Conservation (phyloP, 2,113 vertebrate genomes). For the Elaphurus davidianus region DNA sequence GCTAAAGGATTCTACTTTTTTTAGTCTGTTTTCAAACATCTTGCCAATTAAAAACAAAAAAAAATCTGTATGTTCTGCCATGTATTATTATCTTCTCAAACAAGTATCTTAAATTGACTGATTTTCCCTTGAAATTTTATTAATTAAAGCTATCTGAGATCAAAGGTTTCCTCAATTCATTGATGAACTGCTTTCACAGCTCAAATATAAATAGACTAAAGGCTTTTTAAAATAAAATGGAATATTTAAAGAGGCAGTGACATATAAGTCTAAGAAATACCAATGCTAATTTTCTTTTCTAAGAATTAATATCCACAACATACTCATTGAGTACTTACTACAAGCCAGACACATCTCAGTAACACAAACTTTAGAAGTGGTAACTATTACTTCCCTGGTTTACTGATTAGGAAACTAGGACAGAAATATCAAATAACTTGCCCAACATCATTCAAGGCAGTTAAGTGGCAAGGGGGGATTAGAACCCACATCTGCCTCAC, state of each 20-base stretch:
- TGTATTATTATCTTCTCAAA: not conserved
- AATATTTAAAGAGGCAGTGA: not conserved
- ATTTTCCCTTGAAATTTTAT: not conserved
- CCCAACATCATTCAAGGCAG: not conserved
- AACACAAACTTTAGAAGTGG: not conserved
- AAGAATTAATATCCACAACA: not conserved
- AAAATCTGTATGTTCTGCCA: not conserved
- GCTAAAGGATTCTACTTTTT: not conserved
- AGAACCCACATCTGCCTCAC: not conserved
- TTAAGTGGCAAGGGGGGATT: not conserved
- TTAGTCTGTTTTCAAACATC: not conserved
- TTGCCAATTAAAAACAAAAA: not conserved
- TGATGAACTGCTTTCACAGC: not conserved
- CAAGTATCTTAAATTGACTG: not conserved
- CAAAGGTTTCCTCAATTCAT: not conserved
- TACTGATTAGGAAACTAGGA: not conserved
- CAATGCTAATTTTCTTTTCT: not conserved
- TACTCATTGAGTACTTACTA: not conserved
- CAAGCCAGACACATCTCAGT: not conserved
- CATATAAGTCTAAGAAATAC: not conserved
- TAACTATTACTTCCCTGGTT: not conserved
- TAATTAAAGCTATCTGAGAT: not conserved
- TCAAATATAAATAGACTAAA: not conserved
- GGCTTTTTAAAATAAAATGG: not conserved
- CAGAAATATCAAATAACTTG: not conserved